These are phyloP conservation scores for Sphecodes monilicornis DNA, from an alignment of 2,888 invertebrate species.

Conservation along the genomic window DNA sequence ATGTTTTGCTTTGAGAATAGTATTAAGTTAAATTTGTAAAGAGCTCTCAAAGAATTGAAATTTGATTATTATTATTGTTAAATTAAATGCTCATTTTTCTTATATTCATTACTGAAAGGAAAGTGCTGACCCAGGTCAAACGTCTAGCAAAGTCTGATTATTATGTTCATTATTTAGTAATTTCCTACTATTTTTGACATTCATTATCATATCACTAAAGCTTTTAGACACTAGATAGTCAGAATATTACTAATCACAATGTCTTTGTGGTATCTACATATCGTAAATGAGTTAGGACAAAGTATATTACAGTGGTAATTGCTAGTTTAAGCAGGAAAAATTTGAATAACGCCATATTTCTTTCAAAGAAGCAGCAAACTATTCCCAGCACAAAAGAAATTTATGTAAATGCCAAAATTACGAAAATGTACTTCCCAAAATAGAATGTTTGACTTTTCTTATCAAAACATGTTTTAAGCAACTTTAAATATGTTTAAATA, in stretches of 20 bases:
- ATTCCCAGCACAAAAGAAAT: not conserved
- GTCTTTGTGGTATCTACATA: not conserved
- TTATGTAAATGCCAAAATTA: not conserved
- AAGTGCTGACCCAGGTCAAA: not conserved
- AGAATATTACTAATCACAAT: not conserved
- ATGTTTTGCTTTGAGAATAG: not conserved
- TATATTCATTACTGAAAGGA: not conserved
- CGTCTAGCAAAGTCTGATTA: not conserved
- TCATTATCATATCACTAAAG: not conserved
- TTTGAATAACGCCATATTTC: not conserved
- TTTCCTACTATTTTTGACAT: not conserved
- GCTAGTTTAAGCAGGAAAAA: not conserved
- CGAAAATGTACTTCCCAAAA: not conserved
- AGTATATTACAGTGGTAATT: not conserved
- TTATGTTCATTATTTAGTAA: not conserved
- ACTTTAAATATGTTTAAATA: not conserved
- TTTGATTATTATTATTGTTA: not conserved
- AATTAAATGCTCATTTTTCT: not conserved
- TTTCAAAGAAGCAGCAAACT: not conserved
- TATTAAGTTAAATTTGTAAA: not conserved
- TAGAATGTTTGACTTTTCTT: not conserved
- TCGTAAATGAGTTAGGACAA: not conserved
- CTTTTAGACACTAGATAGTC: not conserved
- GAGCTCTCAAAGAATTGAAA: not conserved
- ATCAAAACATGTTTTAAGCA: not conserved